A percentile compares a stretch with the other conserved stretches of the same genome.
phyloP scores from a whole-genome alignment of 2,797 vertebrate species.

The Oceanodroma leucorhoa region DNA sequence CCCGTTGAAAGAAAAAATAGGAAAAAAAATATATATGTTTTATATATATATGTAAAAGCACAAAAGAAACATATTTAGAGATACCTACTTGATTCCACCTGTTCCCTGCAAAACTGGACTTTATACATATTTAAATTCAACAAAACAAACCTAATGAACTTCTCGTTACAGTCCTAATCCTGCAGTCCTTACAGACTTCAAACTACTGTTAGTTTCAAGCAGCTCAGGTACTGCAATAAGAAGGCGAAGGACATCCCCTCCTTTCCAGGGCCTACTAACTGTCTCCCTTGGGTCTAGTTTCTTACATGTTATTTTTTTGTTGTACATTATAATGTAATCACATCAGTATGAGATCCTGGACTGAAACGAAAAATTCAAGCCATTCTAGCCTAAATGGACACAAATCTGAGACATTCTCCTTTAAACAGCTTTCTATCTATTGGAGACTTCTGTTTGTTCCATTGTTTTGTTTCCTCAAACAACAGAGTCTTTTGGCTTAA shows the following conservation, averaged over 20 bases:
- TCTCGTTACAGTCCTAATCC: neutral
- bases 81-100: neutral
- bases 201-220: neutral
- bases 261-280: neutral
- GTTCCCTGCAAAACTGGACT: neutral
- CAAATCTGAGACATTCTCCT: neutral
- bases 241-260: neutral
- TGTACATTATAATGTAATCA: neutral
- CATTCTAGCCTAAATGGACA: neutral
- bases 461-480: neutral
- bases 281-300: neutral
- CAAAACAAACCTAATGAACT: neutral
- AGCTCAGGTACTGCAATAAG: neutral
- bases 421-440: neutral
- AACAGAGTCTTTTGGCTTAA: neutral
- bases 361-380: neutral
- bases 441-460: neutral
- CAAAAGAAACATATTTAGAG: neutral
- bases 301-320: neutral
- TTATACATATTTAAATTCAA: neutral
- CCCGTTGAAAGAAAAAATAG: neutral
- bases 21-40: no score
- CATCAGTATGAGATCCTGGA: neutral
- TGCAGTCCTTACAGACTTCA: neutral
- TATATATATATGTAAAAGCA: fast-evolving